phyloP scores from a whole-genome alignment of 2,797 vertebrate genomes.

The Eospalax fontanierii region DNA sequence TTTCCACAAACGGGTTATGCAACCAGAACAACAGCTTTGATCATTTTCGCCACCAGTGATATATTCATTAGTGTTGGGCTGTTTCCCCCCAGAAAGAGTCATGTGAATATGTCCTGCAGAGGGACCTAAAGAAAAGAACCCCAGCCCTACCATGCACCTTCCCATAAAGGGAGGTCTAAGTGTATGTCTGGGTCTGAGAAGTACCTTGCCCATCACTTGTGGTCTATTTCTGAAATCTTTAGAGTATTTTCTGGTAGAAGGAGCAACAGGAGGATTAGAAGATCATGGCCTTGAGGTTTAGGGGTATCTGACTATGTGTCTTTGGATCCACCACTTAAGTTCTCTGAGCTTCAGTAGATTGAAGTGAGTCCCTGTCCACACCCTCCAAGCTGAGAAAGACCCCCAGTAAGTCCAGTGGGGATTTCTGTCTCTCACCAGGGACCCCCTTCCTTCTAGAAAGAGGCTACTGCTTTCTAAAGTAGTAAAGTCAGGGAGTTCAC shows the following conservation, averaged over 20 bases:
- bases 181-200: neutral
- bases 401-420: neutral
- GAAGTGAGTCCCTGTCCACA: neutral
- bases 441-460: conserved; percentile 13
- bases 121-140: neutral
- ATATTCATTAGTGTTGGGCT: conserved; percentile 87
- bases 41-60: conserved; percentile 89
- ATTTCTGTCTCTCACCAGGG: conserved; percentile 48
- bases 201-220: neutral
- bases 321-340: neutral
- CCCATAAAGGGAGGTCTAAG: neutral
- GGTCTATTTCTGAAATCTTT: neutral
- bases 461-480: conserved; percentile 39
- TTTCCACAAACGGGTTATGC: conserved; percentile 92
- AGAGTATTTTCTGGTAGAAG: neutral
- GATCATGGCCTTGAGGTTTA: neutral
- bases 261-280: neutral
- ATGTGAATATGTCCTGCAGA: conserved; percentile 76
- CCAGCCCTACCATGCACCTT: neutral
- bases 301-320: neutral
- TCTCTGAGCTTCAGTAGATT: neutral
- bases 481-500: conserved; percentile 76
- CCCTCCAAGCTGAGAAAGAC: neutral
- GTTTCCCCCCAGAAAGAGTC: conserved; percentile 74
- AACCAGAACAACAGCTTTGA: conserved; percentile 90